Percentiles rank a stretch among this genome's conserved stretches.
Conservation (phyloP, 2,113 vertebrate species). For the Siniperca knerii region DNA sequence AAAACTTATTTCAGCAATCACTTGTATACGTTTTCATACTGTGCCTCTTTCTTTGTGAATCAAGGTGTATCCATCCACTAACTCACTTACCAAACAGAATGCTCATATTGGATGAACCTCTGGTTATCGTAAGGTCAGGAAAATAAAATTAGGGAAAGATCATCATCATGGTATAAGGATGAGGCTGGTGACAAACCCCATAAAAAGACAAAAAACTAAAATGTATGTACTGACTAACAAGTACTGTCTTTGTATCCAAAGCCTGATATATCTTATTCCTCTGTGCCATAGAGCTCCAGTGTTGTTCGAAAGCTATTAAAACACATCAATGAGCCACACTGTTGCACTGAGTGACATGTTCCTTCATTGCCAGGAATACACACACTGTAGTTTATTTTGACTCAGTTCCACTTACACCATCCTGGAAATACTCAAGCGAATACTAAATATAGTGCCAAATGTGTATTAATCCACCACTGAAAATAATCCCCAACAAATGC, state of each 20-base stretch:
- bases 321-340: not conserved
- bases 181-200: too few species aligned
- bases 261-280: too few species aligned
- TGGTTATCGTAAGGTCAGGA: not conserved
- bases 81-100: not conserved
- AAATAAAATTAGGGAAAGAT: too few species aligned
- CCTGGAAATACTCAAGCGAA: not conserved
- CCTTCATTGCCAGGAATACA: not conserved
- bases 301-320: not conserved
- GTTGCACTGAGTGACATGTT: not conserved
- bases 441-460: too few species aligned
- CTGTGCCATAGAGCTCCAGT: too few species aligned
- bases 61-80: too few species aligned
- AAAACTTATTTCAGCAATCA: not conserved
- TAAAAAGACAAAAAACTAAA: too few species aligned
- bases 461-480: not conserved
- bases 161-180: too few species aligned
- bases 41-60: not conserved
- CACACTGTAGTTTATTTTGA: too few species aligned
- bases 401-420: too few species aligned
- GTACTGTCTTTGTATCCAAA: not conserved
- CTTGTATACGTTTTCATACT: not conserved
- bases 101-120: not conserved
- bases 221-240: not conserved
- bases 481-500: not conserved